Percentiles rank a stretch among this genome's conserved stretches.
These are phyloP conservation scores for Dromius quadrimaculatus DNA, from an alignment of 2,888 invertebrate species.

Conservation along the genomic window DNA sequence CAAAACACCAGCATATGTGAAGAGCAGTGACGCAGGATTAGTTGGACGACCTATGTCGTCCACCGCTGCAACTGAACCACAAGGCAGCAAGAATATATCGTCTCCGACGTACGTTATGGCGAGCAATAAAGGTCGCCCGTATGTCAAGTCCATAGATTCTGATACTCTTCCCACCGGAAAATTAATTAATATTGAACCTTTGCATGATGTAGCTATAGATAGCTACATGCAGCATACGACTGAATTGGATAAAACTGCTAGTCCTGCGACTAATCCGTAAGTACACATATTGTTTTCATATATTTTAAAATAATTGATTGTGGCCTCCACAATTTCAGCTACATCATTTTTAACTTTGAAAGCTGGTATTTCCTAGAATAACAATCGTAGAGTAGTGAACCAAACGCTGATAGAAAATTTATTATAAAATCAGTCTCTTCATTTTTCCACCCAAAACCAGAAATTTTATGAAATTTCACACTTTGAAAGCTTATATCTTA, in stretches of 20 bases:
- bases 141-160: slow-evolving; percentile 7
- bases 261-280: not conserved
- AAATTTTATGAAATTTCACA: too few species aligned
- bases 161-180: slow-evolving; percentile 16
- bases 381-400: too few species aligned
- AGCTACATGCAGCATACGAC: slow-evolving; percentile 16
- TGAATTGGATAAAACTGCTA: slow-evolving; percentile 14
- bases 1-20: slow-evolving; percentile 57
- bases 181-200: slow-evolving; percentile 40
- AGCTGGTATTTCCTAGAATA: too few species aligned
- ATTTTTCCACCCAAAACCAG: too few species aligned
- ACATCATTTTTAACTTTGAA: too few species aligned
- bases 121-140: slow-evolving; percentile 18
- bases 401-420: too few species aligned
- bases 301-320: not conserved
- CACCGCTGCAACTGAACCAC: not conserved
- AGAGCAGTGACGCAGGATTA: slow-evolving; percentile 57
- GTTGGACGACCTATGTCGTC: slow-evolving; percentile 42
- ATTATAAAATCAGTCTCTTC: too few species aligned
- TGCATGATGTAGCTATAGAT: slow-evolving; percentile 13
- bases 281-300: not conserved
- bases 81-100: slow-evolving; percentile 32
- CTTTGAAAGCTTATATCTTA: too few species aligned
- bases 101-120: slow-evolving; percentile 39
- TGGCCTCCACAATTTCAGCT: too few species aligned